Evolutionary conservation across 2,888 invertebrate genomes (phyloP).

Genomic region (Lepetodrilus schrolli): DNA sequence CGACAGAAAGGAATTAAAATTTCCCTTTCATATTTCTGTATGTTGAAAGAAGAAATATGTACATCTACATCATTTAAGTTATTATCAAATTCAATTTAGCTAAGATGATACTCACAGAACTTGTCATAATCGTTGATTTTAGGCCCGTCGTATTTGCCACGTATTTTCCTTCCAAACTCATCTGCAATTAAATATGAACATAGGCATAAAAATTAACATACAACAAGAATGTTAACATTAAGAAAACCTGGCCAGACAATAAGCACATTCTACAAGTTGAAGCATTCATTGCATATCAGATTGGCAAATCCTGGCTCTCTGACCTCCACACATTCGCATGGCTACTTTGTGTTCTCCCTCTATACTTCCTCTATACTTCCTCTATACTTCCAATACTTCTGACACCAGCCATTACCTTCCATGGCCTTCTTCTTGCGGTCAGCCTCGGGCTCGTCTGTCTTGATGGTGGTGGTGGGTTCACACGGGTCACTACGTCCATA

Average conservation of each 20-base stretch:
- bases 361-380: not conserved
- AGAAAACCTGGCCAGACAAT: no score
- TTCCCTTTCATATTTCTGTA: no score
- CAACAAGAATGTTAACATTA: no score
- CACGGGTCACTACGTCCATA: slow-evolving; percentile 97
- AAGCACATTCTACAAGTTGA: no score
- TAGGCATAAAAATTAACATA: no score
- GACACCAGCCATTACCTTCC: slow-evolving; percentile 56
- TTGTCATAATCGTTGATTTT: slow-evolving; percentile 96
- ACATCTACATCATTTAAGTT: not conserved
- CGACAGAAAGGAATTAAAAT: no score
- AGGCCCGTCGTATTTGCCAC: slow-evolving; percentile 88
- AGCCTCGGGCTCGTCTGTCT: slow-evolving; percentile 66
- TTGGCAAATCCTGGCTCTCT: no score
- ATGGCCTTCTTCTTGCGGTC: slow-evolving; percentile 52
- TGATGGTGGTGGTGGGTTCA: slow-evolving; percentile 81
- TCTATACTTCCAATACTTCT: not conserved
- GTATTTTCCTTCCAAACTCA: slow-evolving; percentile 82
- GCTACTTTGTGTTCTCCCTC: no score
- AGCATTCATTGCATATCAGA: no score
- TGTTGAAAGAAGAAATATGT: no score
- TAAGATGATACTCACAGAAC: slow-evolving; percentile 82
- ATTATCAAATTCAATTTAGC: not conserved
- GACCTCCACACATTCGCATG: no score
- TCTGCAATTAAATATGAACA: slow-evolving; percentile 69